Evolutionary conservation across 2,888 invertebrate species (phyloP).

Genomic region (Leptogaster cylindrica): DNA sequence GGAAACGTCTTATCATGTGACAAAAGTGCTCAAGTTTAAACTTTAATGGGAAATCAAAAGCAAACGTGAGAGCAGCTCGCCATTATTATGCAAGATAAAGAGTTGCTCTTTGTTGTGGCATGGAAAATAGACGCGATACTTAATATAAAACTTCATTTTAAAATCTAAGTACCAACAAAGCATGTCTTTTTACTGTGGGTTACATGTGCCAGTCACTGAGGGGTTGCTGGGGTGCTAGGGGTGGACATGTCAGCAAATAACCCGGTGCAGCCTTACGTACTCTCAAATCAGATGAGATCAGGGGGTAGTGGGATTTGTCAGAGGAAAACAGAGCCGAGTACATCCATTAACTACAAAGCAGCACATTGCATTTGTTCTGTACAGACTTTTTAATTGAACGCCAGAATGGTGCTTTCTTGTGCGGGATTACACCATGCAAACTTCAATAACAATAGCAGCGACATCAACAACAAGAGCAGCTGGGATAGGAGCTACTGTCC

Average conservation of each 20-base stretch:
- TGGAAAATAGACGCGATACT: neutral
- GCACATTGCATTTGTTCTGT: slow-evolving; percentile 40
- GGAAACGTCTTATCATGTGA: slow-evolving; percentile 8
- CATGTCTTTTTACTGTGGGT: neutral
- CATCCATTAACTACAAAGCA: slow-evolving; percentile 33
- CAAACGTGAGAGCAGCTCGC: neutral
- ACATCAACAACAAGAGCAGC: too few relatives aligned
- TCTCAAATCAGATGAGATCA: neutral
- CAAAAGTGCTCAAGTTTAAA: neutral
- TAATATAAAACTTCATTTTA: slow-evolving; percentile 16
- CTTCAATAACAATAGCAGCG: neutral
- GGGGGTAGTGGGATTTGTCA: slow-evolving; percentile 22
- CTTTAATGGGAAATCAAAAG: slow-evolving; percentile 6
- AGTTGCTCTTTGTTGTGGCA: neutral
- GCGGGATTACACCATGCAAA: neutral
- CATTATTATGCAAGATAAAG: neutral
- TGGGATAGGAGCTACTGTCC: neutral
- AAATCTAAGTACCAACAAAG: neutral
- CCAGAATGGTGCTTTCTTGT: slow-evolving; percentile 12
- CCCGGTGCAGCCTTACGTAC: too few relatives aligned
- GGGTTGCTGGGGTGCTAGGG: neutral
- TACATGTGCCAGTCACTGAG: neutral
- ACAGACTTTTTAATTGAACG: slow-evolving; percentile 33
- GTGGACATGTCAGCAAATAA: too few relatives aligned
- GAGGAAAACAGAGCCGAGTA: slow-evolving; percentile 6